Evolutionary conservation across 2,888 invertebrate species (phyloP).

Genomic region (Bimastos eiseni): DNA sequence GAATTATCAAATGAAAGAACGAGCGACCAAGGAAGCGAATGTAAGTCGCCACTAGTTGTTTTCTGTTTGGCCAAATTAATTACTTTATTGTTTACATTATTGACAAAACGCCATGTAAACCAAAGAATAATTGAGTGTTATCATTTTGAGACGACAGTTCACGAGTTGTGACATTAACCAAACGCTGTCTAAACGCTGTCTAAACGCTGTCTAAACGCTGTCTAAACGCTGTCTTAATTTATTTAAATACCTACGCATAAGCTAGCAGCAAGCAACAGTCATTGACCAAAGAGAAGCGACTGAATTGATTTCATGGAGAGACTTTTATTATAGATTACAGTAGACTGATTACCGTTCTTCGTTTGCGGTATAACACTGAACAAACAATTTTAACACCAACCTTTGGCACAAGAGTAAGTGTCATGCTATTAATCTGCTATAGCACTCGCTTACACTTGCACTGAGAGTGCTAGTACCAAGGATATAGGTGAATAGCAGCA

Average conservation of each 20-base stretch:
- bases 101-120: not conserved
- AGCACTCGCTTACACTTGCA: not conserved
- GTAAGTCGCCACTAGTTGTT: not conserved
- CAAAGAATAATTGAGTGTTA: too few relatives aligned
- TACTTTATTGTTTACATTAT: not conserved
- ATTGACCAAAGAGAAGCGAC: too few relatives aligned
- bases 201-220: too few relatives aligned
- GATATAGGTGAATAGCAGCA: not conserved
- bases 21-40: not conserved
- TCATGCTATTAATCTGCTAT: not conserved
- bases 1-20: too few relatives aligned
- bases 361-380: not conserved
- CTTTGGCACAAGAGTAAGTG: not conserved
- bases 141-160: too few relatives aligned
- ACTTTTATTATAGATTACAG: not conserved
- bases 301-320: not conserved
- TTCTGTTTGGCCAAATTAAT: not conserved
- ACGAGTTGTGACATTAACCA: too few relatives aligned
- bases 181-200: too few relatives aligned
- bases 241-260: too few relatives aligned
- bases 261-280: too few relatives aligned
- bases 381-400: not conserved
- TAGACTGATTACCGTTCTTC: not conserved
- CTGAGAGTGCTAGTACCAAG: not conserved
- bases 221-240: too few relatives aligned